phyloP scores from a whole-genome alignment of 2,113 vertebrate genomes.

The Neomonachus schauinslandi region DNA sequence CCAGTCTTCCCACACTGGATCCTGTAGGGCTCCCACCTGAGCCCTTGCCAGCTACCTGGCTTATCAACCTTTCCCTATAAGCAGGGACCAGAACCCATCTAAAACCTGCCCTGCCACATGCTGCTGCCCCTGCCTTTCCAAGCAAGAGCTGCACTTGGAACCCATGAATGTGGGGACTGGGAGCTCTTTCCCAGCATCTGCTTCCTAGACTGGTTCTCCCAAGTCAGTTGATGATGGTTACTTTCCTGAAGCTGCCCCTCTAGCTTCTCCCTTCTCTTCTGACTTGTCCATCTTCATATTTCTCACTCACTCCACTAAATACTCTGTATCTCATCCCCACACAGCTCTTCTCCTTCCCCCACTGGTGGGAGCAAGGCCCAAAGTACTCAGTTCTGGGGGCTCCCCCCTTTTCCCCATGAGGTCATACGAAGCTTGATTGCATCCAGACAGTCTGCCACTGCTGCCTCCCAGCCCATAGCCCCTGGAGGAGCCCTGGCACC shows the following conservation, averaged over 20 bases:
- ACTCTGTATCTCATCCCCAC: background rate
- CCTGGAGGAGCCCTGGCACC: background rate
- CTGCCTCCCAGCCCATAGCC: background rate
- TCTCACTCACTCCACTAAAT: background rate
- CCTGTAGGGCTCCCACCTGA: background rate
- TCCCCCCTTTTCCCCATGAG: conserved; percentile 44
- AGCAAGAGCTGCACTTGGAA: background rate
- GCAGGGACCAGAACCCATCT: background rate
- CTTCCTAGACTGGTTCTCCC: background rate
- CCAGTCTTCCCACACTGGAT: background rate
- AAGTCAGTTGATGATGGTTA: background rate
- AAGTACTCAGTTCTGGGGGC: conserved; percentile 36
- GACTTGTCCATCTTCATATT: background rate
- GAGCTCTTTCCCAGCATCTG: background rate
- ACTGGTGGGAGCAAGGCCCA: background rate
- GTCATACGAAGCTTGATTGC: conserved; percentile 66
- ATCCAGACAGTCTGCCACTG: conserved; percentile 37
- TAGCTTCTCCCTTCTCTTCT: background rate
- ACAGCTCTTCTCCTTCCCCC: background rate
- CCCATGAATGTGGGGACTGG: background rate
- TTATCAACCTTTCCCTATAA: background rate
- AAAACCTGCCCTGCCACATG: background rate
- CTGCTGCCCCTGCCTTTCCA: background rate
- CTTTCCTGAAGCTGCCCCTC: background rate
- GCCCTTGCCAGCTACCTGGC: background rate